These are phyloP conservation scores for Megaceryle maxima DNA, from an alignment of 2,113 vertebrate genomes.

Conservation along the genomic window DNA sequence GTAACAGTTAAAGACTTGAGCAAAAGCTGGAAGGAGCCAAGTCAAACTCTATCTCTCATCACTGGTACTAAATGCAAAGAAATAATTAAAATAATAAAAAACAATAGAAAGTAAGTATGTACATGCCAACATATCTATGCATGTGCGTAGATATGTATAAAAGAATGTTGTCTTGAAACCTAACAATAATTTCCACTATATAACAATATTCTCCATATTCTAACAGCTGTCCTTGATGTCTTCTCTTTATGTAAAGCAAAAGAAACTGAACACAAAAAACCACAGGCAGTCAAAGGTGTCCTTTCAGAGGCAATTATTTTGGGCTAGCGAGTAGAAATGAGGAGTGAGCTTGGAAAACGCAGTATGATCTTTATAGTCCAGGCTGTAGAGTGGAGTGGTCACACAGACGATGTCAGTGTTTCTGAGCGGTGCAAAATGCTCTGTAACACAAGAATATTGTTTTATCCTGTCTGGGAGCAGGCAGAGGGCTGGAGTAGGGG, in stretches of 20 bases:
- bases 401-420: neutral
- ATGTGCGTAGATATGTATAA: too few species aligned
- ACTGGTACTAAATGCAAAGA: neutral
- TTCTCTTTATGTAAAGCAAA: neutral
- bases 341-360: neutral
- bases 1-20: neutral
- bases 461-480: neutral
- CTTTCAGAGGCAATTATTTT: neutral
- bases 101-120: neutral
- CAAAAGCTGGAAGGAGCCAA: neutral
- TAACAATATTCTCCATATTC: neutral
- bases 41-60: neutral
- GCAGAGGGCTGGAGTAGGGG: neutral
- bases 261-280: neutral
- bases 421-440: fast-evolving
- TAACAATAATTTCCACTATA: neutral
- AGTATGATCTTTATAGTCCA: neutral
- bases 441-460: neutral
- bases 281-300: neutral
- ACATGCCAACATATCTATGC: neutral
- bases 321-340: neutral
- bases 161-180: neutral
- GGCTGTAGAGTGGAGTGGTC: neutral
- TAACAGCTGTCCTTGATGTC: neutral
- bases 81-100: neutral